A percentile compares a stretch with the other conserved stretches of the same genome.
Evolutionary conservation across 2,888 invertebrate species (phyloP).

Genomic region (Fissipunctia ypsillon): DNA sequence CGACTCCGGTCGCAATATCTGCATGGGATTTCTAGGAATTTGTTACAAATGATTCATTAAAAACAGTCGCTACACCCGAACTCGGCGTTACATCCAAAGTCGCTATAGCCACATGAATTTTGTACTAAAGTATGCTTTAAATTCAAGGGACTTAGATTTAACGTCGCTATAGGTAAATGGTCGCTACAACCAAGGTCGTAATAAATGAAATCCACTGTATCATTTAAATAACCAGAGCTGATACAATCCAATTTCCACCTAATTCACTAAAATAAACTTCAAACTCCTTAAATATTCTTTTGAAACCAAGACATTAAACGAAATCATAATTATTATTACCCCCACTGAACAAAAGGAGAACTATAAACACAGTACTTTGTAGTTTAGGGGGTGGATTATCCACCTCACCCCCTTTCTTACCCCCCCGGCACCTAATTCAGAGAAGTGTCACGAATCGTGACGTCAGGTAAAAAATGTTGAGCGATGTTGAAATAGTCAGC

Average conservation of each 20-base stretch:
- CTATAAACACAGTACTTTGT: constrained; percentile 36
- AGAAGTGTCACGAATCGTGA: constrained; percentile 60
- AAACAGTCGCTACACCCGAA: too few relatives aligned
- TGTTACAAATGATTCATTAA: too few relatives aligned
- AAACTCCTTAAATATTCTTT: constrained; percentile 9
- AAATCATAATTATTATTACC: constrained; percentile 29
- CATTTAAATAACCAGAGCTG: too few relatives aligned
- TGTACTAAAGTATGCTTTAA: too few relatives aligned
- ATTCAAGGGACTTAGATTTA: too few relatives aligned
- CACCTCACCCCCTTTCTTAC: neutral
- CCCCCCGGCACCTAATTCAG: constrained; percentile 58
- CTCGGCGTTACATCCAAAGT: too few relatives aligned
- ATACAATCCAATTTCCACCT: neutral
- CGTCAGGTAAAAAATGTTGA: constrained; percentile 42
- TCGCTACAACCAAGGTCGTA: too few relatives aligned
- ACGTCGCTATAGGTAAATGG: too few relatives aligned
- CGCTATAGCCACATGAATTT: too few relatives aligned
- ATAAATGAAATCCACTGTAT: too few relatives aligned
- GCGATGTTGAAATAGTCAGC: constrained; percentile 27
- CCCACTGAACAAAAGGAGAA: constrained; percentile 16
- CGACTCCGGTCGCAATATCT: too few relatives aligned
- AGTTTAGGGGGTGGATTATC: constrained; percentile 33
- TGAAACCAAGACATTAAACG: constrained; percentile 27
- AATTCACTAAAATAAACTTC: neutral
- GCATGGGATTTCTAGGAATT: too few relatives aligned